Evolutionary conservation across 2,797 vertebrate species (phyloP).

Genomic region (Staurois parvus): DNA sequence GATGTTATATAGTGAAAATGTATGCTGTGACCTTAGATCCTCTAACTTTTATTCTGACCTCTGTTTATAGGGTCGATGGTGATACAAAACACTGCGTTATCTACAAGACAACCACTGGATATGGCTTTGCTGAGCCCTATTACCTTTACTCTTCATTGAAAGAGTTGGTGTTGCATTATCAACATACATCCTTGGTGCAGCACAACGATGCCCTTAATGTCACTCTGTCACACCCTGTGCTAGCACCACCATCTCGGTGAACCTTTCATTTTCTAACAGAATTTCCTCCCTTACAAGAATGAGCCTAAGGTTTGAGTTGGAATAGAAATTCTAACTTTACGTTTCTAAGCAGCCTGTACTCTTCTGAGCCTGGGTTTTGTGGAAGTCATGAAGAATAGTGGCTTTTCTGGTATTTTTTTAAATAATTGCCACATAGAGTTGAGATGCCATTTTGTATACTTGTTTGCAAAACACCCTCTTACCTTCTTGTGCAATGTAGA

Average conservation of each 20-base stretch:
- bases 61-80: conserved; percentile 81
- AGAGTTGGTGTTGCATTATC: conserved; percentile 92
- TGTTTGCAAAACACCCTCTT: neutral
- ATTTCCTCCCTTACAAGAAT: neutral
- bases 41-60: no score
- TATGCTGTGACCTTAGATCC: no score
- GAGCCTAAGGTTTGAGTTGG: neutral
- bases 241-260: conserved; percentile 81
- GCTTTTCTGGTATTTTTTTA: neutral
- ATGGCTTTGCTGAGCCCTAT: conserved; percentile 92
- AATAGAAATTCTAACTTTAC: neutral
- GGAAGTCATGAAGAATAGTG: neutral
- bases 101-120: conserved; percentile 88
- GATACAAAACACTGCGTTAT: conserved; percentile 95
- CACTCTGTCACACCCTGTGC: conserved; percentile 88
- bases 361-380: no score
- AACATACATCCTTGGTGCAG: conserved; percentile 89
- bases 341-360: neutral
- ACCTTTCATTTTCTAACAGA: neutral
- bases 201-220: conserved; percentile 94
- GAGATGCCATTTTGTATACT: neutral
- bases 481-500: neutral
- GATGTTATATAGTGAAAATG: no score
- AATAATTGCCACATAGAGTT: neutral
- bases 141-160: conserved; percentile 88